These are phyloP conservation scores for Trachythela sp. DNA, from an alignment of 64 coral and sea anemone genomes.

Conservation along the genomic window DNA sequence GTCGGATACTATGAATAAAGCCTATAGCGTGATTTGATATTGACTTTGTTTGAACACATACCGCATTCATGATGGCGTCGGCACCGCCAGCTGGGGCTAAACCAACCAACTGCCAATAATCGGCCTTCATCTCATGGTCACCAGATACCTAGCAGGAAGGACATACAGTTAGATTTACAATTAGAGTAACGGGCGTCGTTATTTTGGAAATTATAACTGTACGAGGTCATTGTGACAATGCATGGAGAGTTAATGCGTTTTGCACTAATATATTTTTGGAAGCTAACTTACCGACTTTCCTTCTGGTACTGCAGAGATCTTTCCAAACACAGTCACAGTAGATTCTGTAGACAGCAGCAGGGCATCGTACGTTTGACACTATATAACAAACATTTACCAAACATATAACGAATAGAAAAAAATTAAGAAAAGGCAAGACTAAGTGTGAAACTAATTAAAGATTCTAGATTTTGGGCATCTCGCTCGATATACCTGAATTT, in stretches of 20 bases:
- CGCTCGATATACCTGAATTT: too few relatives aligned
- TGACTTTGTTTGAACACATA: not conserved
- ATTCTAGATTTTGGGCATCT: too few relatives aligned
- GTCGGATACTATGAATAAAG: too few relatives aligned
- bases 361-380: slow-evolving; percentile 96
- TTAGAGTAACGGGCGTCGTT: not conserved
- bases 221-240: too few relatives aligned
- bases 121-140: slow-evolving; percentile 95
- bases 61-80: slow-evolving; percentile 87
- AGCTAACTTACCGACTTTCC: slow-evolving; percentile 92
- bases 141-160: slow-evolving; percentile 66
- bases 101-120: slow-evolving; percentile 92
- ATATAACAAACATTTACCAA: not conserved
- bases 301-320: slow-evolving; percentile 72
- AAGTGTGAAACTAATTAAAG: too few relatives aligned
- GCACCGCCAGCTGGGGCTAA: slow-evolving; percentile 85
- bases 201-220: not conserved
- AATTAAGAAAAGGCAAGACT: too few relatives aligned
- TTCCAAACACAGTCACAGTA: slow-evolving; percentile 73
- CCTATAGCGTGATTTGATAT: too few relatives aligned
- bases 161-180: not conserved
- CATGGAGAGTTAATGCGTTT: too few relatives aligned
- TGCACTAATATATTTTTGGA: too few relatives aligned
- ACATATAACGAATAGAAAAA: too few relatives aligned
- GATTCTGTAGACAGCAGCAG: slow-evolving; percentile 71